Conservation (phyloP, 2,888 invertebrate species). For the Parnassius smintheus region DNA sequence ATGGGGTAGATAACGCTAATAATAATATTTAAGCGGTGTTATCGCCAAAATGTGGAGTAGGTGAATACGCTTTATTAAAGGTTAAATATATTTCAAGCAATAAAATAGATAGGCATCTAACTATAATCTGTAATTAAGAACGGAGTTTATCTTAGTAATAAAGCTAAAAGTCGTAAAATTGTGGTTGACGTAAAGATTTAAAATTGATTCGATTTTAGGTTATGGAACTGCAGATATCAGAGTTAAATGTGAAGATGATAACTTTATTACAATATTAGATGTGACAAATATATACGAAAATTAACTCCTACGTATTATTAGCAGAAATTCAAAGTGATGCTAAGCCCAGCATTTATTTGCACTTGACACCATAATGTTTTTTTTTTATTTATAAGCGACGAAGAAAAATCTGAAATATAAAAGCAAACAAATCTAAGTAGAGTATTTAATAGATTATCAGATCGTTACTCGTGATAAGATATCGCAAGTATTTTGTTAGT, state of each 20-base stretch:
- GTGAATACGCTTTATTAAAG: background rate
- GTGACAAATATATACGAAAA: no score
- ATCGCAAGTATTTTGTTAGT: no score
- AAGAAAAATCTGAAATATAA: no score
- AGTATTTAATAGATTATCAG: no score
- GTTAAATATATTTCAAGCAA: background rate
- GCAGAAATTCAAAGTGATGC: no score
- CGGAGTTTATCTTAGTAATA: no score
- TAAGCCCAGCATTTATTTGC: background rate
- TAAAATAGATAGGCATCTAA: slow-evolving; percentile 41
- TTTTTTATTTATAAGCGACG: background rate
- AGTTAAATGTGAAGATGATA: background rate
- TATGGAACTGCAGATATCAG: background rate
- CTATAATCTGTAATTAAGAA: slow-evolving; percentile 27
- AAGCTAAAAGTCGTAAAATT: no score
- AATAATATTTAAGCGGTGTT: background rate
- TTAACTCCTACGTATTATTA: no score
- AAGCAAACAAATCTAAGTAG: no score
- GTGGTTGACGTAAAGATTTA: background rate
- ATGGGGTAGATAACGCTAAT: slow-evolving; percentile 1
- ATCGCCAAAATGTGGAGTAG: background rate
- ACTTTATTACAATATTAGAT: no score
- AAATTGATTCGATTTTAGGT: background rate
- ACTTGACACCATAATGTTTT: background rate
- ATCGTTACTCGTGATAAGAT: no score